Conservation (phyloP, 2,797 vertebrate genomes). For the Microctenopoma steveboyesi region DNA sequence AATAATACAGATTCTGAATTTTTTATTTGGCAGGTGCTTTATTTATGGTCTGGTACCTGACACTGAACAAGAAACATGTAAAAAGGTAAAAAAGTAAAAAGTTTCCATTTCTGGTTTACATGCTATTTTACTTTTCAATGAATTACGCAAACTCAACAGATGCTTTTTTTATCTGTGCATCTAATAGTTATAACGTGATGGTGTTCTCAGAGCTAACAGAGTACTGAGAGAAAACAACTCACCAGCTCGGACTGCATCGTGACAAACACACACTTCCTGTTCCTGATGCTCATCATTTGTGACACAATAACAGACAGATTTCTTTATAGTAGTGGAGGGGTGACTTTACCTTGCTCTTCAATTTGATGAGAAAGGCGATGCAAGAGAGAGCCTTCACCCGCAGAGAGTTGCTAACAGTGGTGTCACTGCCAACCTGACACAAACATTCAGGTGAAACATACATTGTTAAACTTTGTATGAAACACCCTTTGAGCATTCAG, state of each 20-base stretch:
- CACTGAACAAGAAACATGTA: too few relatives aligned
- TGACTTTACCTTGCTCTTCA: slow-evolving; percentile 89
- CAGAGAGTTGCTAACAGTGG: slow-evolving; percentile 80
- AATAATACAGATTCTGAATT: not conserved
- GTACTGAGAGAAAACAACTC: too few relatives aligned
- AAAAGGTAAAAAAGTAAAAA: not conserved
- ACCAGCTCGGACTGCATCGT: too few relatives aligned
- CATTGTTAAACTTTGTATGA: not conserved
- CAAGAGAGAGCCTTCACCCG: slow-evolving; percentile 89
- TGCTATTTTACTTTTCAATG: not conserved
- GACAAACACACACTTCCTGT: not conserved
- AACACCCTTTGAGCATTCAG: not conserved
- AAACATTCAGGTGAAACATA: slow-evolving; percentile 15
- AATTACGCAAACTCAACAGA: not conserved
- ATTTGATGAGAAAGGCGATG: slow-evolving; percentile 87
- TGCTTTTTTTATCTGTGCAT: too few relatives aligned
- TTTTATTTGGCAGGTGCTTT: not conserved
- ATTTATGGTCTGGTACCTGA: not conserved
- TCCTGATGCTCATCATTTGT: not conserved
- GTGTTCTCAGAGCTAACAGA: too few relatives aligned
- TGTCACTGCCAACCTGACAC: slow-evolving; percentile 85
- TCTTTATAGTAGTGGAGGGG: not conserved
- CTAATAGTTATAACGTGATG: too few relatives aligned
- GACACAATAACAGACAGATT: not conserved
- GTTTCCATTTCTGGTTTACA: not conserved